These are phyloP conservation scores for Otis tarda DNA, from an alignment of 2,113 vertebrate genomes.

Conservation along the genomic window DNA sequence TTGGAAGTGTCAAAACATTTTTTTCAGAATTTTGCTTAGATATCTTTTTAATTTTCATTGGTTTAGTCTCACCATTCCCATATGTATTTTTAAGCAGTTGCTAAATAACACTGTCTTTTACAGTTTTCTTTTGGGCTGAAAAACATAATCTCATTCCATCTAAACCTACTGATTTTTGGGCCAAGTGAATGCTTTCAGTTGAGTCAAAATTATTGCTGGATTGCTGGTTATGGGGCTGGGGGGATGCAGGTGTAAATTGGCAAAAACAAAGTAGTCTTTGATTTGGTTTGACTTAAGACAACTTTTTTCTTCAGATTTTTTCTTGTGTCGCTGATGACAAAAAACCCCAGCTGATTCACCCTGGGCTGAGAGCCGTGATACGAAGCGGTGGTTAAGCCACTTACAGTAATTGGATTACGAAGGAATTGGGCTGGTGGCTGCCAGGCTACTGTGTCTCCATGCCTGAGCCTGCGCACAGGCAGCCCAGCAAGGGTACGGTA, in stretches of 20 bases:
- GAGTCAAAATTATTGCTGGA: neutral
- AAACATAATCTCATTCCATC: neutral
- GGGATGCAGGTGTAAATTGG: neutral
- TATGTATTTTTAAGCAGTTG: neutral
- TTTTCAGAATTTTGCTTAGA: neutral
- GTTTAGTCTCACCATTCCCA: neutral
- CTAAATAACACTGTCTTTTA: neutral
- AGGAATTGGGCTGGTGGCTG: neutral
- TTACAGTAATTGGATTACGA: neutral
- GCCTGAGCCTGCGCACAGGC: neutral
- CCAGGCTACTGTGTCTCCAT: neutral
- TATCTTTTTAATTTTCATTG: neutral
- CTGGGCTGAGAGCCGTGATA: rapidly evolving
- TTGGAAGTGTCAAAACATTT: neutral
- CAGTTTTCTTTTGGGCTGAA: neutral
- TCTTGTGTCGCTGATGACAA: neutral
- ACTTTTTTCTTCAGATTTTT: neutral
- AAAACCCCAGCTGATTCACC: neutral
- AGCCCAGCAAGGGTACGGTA: rapidly evolving
- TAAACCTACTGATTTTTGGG: neutral
- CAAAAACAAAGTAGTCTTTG: neutral
- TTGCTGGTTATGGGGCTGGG: neutral
- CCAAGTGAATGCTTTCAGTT: neutral
- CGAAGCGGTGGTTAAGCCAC: neutral
- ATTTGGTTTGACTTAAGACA: neutral